These are phyloP conservation scores for Meandrina meandrites DNA, from an alignment of 92 coral and sea anemone species.

Conservation along the genomic window DNA sequence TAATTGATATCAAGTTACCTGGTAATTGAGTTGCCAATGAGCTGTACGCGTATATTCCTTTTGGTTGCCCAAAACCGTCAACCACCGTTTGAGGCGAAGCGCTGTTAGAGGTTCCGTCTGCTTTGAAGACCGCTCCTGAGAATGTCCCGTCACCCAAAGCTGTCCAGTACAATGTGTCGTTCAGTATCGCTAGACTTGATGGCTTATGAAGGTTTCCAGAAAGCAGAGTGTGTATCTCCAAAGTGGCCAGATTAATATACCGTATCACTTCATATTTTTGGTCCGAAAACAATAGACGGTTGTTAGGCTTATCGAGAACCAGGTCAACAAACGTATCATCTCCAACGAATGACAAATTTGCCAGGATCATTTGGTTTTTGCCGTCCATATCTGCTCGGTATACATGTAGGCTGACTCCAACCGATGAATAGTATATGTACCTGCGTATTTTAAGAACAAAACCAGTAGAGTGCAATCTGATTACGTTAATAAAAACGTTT, in stretches of 20 bases:
- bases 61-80: slow-evolving; percentile 12
- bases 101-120: not conserved
- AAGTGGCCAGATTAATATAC: slow-evolving; percentile 1
- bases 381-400: slow-evolving; percentile 33
- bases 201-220: slow-evolving; percentile 27
- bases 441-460: slow-evolving; percentile 6
- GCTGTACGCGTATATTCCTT: slow-evolving; percentile 13
- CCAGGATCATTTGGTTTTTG: slow-evolving; percentile 5
- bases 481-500: not conserved
- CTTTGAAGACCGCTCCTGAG: slow-evolving; percentile 25
- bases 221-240: slow-evolving; percentile 1
- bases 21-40: not conserved
- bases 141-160: slow-evolving; percentile 17
- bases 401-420: slow-evolving; percentile 5
- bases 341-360: slow-evolving; percentile 20
- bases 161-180: slow-evolving; percentile 21
- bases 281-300: slow-evolving; percentile 21
- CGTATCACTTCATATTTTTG: slow-evolving; percentile 13
- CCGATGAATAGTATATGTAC: slow-evolving; percentile 22
- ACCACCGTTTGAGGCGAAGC: not conserved
- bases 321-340: not conserved
- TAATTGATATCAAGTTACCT: not conserved
- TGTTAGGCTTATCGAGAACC: slow-evolving; percentile 10
- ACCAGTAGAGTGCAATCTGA: not conserved
- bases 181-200: not conserved